A percentile compares a stretch with the other conserved stretches of the same genome.
phyloP scores from a whole-genome alignment of 2,113 vertebrate species.

The Micronycteris hirsuta region DNA sequence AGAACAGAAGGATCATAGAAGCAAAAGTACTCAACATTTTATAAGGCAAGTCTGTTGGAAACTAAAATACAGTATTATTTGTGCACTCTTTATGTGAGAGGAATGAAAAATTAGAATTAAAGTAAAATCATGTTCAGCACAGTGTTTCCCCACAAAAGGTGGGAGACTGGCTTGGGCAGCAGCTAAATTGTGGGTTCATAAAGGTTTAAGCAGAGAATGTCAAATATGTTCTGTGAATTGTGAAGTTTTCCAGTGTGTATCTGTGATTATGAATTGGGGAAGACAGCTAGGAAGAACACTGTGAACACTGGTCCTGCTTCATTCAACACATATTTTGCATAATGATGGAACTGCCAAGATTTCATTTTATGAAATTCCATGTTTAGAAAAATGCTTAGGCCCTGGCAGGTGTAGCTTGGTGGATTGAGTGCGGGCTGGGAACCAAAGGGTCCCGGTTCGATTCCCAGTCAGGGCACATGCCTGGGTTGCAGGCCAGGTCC shows the following conservation, averaged over 20 bases:
- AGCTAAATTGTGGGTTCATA: not conserved
- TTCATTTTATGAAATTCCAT: not conserved
- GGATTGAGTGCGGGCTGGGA: too few species aligned
- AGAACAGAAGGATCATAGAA: not conserved
- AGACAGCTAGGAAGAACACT: not conserved
- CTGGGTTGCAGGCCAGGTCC: too few species aligned
- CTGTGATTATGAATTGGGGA: not conserved
- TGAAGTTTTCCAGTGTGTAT: not conserved
- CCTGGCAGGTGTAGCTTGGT: too few species aligned
- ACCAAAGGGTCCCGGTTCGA: too few species aligned
- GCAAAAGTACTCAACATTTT: not conserved
- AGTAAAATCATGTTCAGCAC: not conserved
- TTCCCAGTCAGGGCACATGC: too few species aligned
- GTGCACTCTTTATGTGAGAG: not conserved
- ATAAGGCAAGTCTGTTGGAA: not conserved
- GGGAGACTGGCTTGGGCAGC: not conserved
- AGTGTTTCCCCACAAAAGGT: not conserved
- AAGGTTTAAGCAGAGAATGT: not conserved
- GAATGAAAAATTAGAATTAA: not conserved
- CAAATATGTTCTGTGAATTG: not conserved
- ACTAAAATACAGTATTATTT: not conserved
- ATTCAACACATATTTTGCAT: not conserved
- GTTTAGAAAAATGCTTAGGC: too few species aligned
- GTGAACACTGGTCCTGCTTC: not conserved
- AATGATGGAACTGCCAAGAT: not conserved